These are phyloP conservation scores for Heliconius hewitsoni DNA, from an alignment of 1,140 invertebrate genomes.

Conservation along the genomic window DNA sequence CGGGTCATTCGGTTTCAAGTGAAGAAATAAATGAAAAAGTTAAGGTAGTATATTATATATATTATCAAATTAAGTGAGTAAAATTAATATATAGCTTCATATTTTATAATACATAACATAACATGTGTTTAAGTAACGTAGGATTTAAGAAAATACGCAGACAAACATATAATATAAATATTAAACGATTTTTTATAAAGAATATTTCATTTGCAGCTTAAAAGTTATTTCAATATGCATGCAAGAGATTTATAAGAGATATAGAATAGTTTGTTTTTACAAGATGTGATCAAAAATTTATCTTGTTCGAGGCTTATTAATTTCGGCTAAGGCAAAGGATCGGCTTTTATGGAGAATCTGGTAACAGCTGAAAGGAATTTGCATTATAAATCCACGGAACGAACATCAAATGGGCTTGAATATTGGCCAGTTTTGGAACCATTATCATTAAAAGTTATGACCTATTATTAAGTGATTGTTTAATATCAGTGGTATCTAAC, in stretches of 20 bases:
- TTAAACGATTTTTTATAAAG: too few species aligned
- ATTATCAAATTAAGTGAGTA: too few species aligned
- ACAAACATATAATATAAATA: too few species aligned
- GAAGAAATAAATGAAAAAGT: too few species aligned
- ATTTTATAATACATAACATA: not conserved
- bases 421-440: slow-evolving; percentile 20
- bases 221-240: too few species aligned
- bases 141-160: too few species aligned
- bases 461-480: not conserved
- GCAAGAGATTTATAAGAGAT: too few species aligned
- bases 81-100: too few species aligned
- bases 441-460: slow-evolving; percentile 23
- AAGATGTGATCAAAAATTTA: not conserved
- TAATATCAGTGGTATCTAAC: not conserved
- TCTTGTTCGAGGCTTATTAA: slow-evolving; percentile 1
- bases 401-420: slow-evolving; percentile 15
- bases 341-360: slow-evolving; percentile 6
- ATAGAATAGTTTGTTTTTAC: too few species aligned
- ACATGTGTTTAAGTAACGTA: too few species aligned
- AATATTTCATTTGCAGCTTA: too few species aligned
- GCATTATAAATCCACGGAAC: slow-evolving; percentile 25
- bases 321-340: not conserved
- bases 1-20: not conserved
- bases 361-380: slow-evolving; percentile 29
- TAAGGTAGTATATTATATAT: too few species aligned